Base-by-base conservation (phyloP, 2,888 invertebrate species). In the Clivina fossor region DNA sequence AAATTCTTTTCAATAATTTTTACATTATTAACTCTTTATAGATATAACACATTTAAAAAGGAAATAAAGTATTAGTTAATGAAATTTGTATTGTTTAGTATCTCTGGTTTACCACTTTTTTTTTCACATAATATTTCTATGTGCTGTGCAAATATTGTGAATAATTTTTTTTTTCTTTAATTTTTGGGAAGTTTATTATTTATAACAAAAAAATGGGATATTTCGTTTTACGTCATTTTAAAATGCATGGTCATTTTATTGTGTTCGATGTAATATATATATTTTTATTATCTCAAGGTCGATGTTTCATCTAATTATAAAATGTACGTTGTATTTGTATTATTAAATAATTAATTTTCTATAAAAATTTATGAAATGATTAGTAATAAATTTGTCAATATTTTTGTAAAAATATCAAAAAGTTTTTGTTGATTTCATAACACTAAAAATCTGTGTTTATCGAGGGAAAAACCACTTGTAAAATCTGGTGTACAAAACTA, bases 81-180 rank as follows among this genome's bases (percentile, higher is more conserved):
- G 53, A 53, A 44, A 53, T 44, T 44, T 53, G 53, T 53, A 53
- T 53, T 53, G 41, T 51, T 53, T 53, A 33, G 53, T 51, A 48
- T 50, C 26, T 44, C 51, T 51, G 22, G 51, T 51, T 50, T 40
- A 51, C 51, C 51, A 51, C 28, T 37, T 53, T 7, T 38, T 13
- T n/a, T 40, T 38, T 48, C 47, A 35, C 48, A 48, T 32, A 20
- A 47, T 48, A 22, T 38, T 35, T 35, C 35, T 13, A 35, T 2
- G n/a, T n/a, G n/a, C 5, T 8, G 15, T 35, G 2, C 15, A 13
- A 35, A 13, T 35, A 2, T 13, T 35, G n/a, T 33, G 32, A 35
- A 32, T 33, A 16, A 19, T 47, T 48, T 28, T 49, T 38, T 38
- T 49, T 33, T 16, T 32, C 41, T 8, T 44, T 44, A 44, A 26